Evolutionary conservation across 2,888 invertebrate species (phyloP), one percentile per base, ranked within the genome.

Genomic region (Ophonus ardosiacus): DNA sequence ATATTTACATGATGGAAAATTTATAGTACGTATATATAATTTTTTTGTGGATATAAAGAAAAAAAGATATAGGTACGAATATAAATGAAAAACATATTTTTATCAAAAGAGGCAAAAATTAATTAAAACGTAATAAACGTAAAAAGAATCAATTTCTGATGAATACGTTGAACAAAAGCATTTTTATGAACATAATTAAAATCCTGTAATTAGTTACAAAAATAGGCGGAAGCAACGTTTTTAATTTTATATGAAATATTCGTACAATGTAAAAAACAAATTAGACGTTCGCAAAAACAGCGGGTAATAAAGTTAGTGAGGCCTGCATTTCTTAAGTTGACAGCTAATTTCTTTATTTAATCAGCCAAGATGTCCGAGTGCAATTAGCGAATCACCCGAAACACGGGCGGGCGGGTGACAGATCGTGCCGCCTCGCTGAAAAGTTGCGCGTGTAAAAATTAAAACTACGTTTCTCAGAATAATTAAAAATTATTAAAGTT

Each of bases 401-500:
- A 51, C 38, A 59, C 56, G 31, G 31, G 1, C 31, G 5, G 31
- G 59, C 57, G 13, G 40, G 59, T 83, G 83, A 83, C 56, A 59
- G 38, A 83, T 83, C 15, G 83, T 40, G 15, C 38, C 31, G 56
- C 51, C 38, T 76, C 59, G 59, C 61, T 83, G 74, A 84, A 84
- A 84, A 84, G 61, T 74, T 78, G 57, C 78, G 18, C 63, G 83
- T 83, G 83, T 61, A 74, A 84, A 84, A 84, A 84, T 84, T 84
- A 84, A 83, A 84, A 84, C 84, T 84, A 84, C 84, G 65, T 84
- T 84, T 84, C 84, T 84, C 63, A 78, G 84, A 84, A 84, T 84
- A 84, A 84, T 84, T 84, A 84, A 84, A 84, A 84, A 84, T 84
- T 84, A 84, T 84, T 84, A 84, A 84, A 84, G 78, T 84, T 84